phyloP scores from a whole-genome alignment of 64 coral and sea anemone genomes.

The Acropora tenuis region DNA sequence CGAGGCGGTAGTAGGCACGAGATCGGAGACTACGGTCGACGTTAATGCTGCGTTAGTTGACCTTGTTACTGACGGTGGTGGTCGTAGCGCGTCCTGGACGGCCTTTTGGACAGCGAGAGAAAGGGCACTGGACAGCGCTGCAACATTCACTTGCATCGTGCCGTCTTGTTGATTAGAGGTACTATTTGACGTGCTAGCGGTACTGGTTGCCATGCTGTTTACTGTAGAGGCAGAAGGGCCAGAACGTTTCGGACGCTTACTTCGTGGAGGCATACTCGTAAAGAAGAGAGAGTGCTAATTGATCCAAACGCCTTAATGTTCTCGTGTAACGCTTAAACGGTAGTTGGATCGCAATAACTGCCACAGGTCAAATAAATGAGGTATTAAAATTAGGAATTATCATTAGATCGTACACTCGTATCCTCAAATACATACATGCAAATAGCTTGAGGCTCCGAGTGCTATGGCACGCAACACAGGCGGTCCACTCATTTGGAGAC shows the following conservation, averaged over 20 bases:
- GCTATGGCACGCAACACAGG: constrained; percentile 17
- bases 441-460: constrained; percentile 23
- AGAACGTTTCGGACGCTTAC: not conserved
- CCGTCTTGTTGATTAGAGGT: constrained; percentile 17
- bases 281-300: constrained; percentile 22
- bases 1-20: constrained; percentile 7
- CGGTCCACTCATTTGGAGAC: constrained; percentile 15
- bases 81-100: not conserved
- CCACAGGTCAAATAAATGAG: constrained; percentile 25
- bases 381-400: constrained; percentile 25
- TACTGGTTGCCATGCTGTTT: constrained; percentile 9
- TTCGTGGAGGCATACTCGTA: constrained; percentile 2
- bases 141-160: not conserved
- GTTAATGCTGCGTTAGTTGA: constrained; percentile 13
- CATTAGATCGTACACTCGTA: constrained; percentile 8
- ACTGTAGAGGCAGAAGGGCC: constrained; percentile 4
- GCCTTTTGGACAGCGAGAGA: not conserved
- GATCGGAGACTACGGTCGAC: not conserved
- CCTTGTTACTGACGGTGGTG: not conserved
- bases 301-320: constrained; percentile 4
- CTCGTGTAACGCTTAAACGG: not conserved
- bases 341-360: constrained; percentile 28
- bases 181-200: constrained; percentile 2
- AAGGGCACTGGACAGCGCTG: constrained; percentile 4
- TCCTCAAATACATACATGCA: constrained; percentile 32